Conservation (phyloP, 2,888 invertebrate species). For the Habroteleia sp. region DNA sequence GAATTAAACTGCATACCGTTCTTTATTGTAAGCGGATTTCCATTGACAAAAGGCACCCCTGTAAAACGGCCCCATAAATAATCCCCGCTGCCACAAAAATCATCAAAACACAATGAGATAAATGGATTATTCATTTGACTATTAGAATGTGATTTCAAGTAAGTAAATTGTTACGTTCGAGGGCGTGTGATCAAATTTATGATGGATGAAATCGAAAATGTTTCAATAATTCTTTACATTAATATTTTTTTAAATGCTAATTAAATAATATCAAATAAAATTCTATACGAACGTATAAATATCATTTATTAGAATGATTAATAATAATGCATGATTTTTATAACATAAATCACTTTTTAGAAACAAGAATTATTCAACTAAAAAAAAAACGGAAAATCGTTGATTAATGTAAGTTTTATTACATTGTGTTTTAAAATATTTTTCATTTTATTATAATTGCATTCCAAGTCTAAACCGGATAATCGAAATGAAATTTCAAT, state of each 20-base stretch:
- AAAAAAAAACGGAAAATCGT: too few relatives aligned
- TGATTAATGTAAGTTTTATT: too few relatives aligned
- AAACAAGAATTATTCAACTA: too few relatives aligned
- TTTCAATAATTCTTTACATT: too few relatives aligned
- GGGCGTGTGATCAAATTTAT: background rate
- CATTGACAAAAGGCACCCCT: conserved; percentile 34
- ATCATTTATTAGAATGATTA: too few relatives aligned
- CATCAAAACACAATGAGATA: conserved; percentile 34
- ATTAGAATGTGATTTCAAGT: conserved; percentile 26
- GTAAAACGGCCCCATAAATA: conserved; percentile 30
- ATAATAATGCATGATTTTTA: too few relatives aligned
- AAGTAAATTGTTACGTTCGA: conserved; percentile 16
- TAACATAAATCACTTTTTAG: too few relatives aligned
- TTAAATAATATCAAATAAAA: too few relatives aligned
- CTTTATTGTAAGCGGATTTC: conserved; percentile 39
- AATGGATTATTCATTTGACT: conserved; percentile 28
- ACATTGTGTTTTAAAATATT: background rate
- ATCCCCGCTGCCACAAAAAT: conserved; percentile 30
- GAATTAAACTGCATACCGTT: conserved; percentile 18
- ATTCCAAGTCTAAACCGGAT: conserved; percentile 5
- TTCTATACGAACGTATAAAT: too few relatives aligned
- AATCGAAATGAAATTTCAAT: conserved; percentile 7
- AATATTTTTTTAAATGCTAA: too few relatives aligned
- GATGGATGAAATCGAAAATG: background rate
- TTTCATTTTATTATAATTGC: background rate